Evolutionary conservation across 1,140 invertebrate genomes (phyloP).

Genomic region (Euschistus heros): DNA sequence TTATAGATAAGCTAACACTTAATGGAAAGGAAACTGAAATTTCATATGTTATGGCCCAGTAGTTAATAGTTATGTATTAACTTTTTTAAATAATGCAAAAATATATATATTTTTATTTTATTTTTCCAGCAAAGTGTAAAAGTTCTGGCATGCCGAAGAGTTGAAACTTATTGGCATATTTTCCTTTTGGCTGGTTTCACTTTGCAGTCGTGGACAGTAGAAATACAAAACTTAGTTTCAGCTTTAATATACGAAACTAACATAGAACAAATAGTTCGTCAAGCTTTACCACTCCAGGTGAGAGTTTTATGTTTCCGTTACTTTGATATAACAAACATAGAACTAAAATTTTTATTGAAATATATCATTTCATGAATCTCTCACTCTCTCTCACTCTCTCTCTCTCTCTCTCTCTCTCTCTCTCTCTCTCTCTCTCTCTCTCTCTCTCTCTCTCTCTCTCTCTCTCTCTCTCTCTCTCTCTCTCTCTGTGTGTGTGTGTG

Average conservation of each 20-base stretch:
- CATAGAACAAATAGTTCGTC: background rate
- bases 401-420: conserved; percentile 13
- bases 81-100: background rate
- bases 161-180: conserved; percentile 9
- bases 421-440: conserved; percentile 14
- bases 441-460: conserved; percentile 12
- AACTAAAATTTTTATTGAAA: too few relatives aligned
- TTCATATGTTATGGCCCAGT: too few relatives aligned
- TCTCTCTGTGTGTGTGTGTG: too few relatives aligned
- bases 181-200: conserved; percentile 18
- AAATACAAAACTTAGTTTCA: background rate
- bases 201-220: conserved; percentile 6
- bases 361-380: too few relatives aligned
- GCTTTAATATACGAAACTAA: background rate
- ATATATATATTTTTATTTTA: conserved; percentile 16
- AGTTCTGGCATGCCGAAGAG: background rate
- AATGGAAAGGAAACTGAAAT: too few relatives aligned
- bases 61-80: background rate
- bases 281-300: background rate
- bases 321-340: background rate
- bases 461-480: conserved; percentile 1
- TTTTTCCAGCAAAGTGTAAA: conserved; percentile 13
- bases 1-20: too few relatives aligned
- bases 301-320: background rate
- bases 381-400: background rate